Percentiles rank a stretch among this genome's conserved stretches.
phyloP scores from a whole-genome alignment of 2,113 vertebrate genomes.

The Neotoma lepida region DNA sequence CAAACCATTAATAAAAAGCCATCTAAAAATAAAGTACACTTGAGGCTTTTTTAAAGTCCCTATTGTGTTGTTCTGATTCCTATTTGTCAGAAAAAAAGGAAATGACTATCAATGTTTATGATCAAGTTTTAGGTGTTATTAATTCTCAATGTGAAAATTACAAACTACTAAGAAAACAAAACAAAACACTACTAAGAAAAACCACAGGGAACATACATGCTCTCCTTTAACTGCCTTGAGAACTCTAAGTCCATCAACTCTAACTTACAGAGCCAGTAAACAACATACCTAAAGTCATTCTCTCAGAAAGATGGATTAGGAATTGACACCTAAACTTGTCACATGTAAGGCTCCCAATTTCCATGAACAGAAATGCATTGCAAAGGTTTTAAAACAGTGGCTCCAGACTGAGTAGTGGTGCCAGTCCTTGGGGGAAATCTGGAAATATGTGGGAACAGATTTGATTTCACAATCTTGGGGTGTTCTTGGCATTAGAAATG shows the following conservation, averaged over 20 bases:
- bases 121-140: not conserved
- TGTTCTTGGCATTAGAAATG: not conserved
- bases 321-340: not conserved
- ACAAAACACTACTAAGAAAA: not conserved
- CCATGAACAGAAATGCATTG: not conserved
- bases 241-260: not conserved
- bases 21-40: not conserved
- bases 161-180: not conserved
- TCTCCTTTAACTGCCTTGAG: not conserved
- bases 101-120: not conserved
- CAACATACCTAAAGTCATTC: no score
- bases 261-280: not conserved
- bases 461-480: not conserved
- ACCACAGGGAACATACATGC: rapidly evolving
- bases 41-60: not conserved
- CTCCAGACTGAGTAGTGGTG: not conserved
- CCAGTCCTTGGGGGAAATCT: not conserved
- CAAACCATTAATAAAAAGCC: conserved; percentile 9
- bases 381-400: not conserved
- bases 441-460: not conserved
- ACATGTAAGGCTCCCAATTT: not conserved
- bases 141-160: not conserved
- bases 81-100: not conserved
- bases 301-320: not conserved
- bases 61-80: not conserved